Conservation (phyloP, 1,140 invertebrate species). For the Drosophila repleta region DNA sequence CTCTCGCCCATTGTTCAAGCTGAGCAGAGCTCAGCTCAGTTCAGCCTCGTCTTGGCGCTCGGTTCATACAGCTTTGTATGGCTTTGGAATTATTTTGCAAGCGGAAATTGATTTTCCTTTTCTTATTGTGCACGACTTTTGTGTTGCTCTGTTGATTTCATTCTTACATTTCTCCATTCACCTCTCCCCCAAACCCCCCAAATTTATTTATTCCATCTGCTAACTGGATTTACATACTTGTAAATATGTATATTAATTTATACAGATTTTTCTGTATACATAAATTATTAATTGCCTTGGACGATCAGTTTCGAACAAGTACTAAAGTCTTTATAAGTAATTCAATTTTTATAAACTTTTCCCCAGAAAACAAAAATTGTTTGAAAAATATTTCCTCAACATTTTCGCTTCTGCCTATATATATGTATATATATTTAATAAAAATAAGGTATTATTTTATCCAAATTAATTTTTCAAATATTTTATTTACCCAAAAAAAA, state of each 20-base stretch:
- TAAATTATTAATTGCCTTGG: too few species aligned
- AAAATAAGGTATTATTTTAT: too few species aligned
- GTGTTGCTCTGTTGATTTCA: conserved; percentile 51
- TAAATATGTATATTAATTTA: conserved; percentile 3
- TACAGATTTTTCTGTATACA: too few species aligned
- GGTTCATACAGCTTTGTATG: conserved; percentile 65
- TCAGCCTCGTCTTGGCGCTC: conserved; percentile 51
- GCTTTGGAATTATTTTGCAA: conserved; percentile 81
- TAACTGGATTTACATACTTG: conserved; percentile 33
- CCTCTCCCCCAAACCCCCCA: not conserved
- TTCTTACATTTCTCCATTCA: conserved; percentile 47
- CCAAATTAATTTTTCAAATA: too few species aligned
- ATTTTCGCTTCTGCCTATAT: too few species aligned
- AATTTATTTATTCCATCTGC: not conserved
- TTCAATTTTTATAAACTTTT: too few species aligned
- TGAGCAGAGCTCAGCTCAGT: conserved; percentile 53
- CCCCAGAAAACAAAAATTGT: too few species aligned
- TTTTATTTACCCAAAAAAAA: too few species aligned
- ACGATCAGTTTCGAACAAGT: too few species aligned
- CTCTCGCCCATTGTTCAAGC: conserved; percentile 36
- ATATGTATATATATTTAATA: too few species aligned
- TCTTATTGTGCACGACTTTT: conserved; percentile 74
- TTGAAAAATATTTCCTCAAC: too few species aligned
- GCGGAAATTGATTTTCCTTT: conserved; percentile 79
- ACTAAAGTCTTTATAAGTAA: too few species aligned